Conservation (phyloP, 2,113 vertebrate genomes). For the Hydrochoerus hydrochaeris region DNA sequence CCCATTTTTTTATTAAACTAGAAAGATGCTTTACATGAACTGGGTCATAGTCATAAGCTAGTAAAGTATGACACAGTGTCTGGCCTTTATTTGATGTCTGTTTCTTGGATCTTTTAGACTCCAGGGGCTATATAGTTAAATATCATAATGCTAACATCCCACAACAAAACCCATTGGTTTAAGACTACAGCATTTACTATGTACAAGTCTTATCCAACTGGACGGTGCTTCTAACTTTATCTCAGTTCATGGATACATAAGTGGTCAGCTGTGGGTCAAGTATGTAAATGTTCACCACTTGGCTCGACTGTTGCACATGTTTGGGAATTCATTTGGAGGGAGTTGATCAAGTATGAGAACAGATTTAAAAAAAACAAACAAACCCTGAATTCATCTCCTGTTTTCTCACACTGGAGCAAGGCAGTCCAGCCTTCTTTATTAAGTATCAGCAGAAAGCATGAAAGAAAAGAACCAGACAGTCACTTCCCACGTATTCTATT, state of each 20-base stretch:
- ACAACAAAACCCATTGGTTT: neutral
- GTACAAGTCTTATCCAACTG: neutral
- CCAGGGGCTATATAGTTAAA: neutral
- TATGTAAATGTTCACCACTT: neutral
- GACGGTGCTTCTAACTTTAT: neutral
- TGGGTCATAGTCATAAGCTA: neutral
- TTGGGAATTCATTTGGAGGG: neutral
- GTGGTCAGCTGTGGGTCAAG: neutral
- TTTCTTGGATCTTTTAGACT: conserved; percentile 6
- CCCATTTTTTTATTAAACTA: neutral
- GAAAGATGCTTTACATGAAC: neutral
- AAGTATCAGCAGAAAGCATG: neutral
- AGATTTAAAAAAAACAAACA: neutral
- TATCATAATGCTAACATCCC: neutral
- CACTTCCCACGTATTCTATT: neutral
- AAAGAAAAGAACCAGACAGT: neutral
- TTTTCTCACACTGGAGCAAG: neutral
- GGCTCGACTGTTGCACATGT: neutral
- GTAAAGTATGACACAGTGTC: neutral
- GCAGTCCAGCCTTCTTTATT: neutral
- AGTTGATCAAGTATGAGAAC: neutral
- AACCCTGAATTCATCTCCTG: neutral
- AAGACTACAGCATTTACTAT: neutral
- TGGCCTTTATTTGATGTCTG: neutral
- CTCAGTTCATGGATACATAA: neutral